These are phyloP conservation scores for Andrena camellia DNA, from an alignment of 2,888 invertebrate genomes.

Conservation along the genomic window DNA sequence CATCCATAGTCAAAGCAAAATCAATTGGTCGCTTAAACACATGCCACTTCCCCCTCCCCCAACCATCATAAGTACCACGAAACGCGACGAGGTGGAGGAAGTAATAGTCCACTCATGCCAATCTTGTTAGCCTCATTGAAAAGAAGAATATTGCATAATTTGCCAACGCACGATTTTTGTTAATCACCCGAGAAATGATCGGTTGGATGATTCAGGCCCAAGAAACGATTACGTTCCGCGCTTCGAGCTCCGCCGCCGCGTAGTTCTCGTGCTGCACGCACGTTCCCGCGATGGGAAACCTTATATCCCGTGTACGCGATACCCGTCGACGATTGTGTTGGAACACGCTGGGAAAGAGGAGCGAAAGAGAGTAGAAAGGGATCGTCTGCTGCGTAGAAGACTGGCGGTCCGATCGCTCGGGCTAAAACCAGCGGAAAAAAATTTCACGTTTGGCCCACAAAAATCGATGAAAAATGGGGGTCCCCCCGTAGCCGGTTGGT, in stretches of 20 bases:
- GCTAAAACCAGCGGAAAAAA: neutral
- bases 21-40: neutral
- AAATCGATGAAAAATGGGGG: neutral
- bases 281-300: slow-evolving; percentile 58
- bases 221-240: slow-evolving; percentile 2
- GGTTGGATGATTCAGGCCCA: no score
- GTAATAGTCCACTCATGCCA: no score
- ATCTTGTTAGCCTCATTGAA: no score
- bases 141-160: no score
- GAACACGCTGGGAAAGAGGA: slow-evolving; percentile 49
- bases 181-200: no score
- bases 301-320: slow-evolving; percentile 54
- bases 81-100: no score
- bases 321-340: slow-evolving; percentile 34
- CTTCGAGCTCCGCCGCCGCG: slow-evolving; percentile 9
- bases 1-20: neutral
- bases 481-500: neutral
- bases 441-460: neutral
- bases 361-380: slow-evolving; percentile 42
- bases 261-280: slow-evolving; percentile 22
- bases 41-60: neutral
- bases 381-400: slow-evolving; percentile 48
- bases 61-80: no score
- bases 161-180: no score
- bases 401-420: neutral